Evolutionary conservation across 1,140 invertebrate species (phyloP), one percentile per base, ranked within the genome.

Genomic region (Brachionus koreanus): DNA sequence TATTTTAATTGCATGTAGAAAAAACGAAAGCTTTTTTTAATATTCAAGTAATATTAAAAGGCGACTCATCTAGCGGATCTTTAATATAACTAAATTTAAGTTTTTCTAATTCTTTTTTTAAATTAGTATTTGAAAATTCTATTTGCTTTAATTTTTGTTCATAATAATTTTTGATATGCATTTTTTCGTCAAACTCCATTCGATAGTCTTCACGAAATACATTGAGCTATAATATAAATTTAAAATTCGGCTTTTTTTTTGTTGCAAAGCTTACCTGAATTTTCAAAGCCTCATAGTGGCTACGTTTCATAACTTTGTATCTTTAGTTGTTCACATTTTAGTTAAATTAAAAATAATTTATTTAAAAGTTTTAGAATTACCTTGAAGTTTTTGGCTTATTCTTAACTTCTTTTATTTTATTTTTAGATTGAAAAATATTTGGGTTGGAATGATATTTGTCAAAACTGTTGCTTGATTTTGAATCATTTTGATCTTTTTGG

Each of bases 121-220:
- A 35, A 6, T 74, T 43, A 6, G 19, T 46, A 74, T 74, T 74
- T 46, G 12, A 46, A 29, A 43, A 74, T 46, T 74, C 69, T 0
- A 74, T 25, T 35, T 74, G 10, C 10, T 43, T 33, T 4, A 74
- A 0, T 46, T 74, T 74, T 74, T 74, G n/a, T 46, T 74, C 69
- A 35, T 74, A 74, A 46, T 42, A 74, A 19, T 43, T 39, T 46
- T 43, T 74, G 12, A 74, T 25, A 29, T 74, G 69, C 39, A 74
- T 23, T 49, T 74, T 74, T 74, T 74, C 69, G 25, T 46, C 25
- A 29, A 46, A 43, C 9, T 74, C 69, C 37, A 74, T 19, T 25
- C 43, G 37, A 49, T 74, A 74, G 43, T 74, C 69, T 33, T 74
- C 69, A 25, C 69, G 69, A 46, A 74, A 74, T 0, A 29, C 43